These are phyloP conservation scores for Cinclus cinclus DNA, from an alignment of 2,113 vertebrate genomes.

Conservation along the genomic window DNA sequence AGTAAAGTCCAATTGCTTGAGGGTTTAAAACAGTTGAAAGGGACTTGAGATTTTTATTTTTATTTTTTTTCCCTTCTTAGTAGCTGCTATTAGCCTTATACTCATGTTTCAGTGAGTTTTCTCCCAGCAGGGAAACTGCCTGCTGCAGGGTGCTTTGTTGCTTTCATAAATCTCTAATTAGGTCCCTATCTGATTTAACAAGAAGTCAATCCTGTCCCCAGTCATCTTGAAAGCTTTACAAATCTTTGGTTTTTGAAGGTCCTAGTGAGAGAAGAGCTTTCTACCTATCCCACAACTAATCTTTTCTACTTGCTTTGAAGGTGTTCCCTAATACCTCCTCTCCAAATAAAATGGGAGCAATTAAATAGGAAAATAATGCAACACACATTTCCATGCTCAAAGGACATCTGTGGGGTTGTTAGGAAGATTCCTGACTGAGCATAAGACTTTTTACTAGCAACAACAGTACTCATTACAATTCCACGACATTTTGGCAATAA, in stretches of 20 bases:
- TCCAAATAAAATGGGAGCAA: background rate
- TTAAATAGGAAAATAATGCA: conserved; percentile 5
- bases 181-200: conserved; percentile 70
- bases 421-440: background rate
- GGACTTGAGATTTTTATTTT: background rate
- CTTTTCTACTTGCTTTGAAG: conserved; percentile 39
- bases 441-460: conserved; percentile 23
- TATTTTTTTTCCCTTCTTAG: background rate
- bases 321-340: background rate
- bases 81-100: conserved; percentile 56
- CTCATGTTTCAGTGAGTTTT: conserved; percentile 53
- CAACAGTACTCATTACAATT: background rate
- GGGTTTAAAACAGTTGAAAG: conserved; percentile 44
- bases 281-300: background rate
- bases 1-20: background rate
- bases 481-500: conserved; percentile 9
- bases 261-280: conserved; percentile 33
- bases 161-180: conserved; percentile 70
- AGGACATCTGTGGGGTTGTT: background rate
- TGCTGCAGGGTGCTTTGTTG: conserved; percentile 62
- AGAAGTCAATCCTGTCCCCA: conserved; percentile 37
- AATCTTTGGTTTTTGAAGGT: conserved; percentile 70
- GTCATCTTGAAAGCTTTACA: conserved; percentile 63
- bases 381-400: background rate
- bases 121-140: conserved; percentile 49